Conservation (phyloP, 2,797 vertebrate species). For the Gambelia wislizenii region DNA sequence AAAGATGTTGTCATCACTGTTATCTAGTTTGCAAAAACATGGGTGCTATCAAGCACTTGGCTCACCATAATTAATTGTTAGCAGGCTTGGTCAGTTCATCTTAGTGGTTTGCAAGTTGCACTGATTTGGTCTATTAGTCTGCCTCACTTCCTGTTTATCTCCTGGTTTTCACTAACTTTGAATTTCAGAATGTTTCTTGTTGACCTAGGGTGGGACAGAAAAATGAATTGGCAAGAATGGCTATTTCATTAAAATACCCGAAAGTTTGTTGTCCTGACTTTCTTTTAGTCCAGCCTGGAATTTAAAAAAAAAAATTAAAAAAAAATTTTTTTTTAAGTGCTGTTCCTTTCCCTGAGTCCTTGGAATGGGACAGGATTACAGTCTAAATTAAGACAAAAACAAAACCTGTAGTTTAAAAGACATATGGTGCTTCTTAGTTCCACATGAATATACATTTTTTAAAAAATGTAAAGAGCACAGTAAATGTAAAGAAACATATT, state of each 20-base stretch:
- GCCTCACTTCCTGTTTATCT: not conserved
- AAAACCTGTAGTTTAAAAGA: not conserved
- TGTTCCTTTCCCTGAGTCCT: not conserved
- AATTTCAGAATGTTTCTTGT: conserved; percentile 4
- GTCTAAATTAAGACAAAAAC: not conserved
- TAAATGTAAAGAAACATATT: not conserved
- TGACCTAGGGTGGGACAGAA: conserved; percentile 1
- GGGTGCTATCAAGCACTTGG: not conserved
- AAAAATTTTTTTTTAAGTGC: not conserved
- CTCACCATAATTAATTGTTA: not conserved
- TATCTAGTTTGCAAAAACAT: not conserved
- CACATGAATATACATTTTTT: not conserved
- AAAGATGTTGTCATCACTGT: not conserved
- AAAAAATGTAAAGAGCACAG: not conserved
- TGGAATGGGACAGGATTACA: not conserved
- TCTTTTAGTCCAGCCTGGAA: fast-evolving
- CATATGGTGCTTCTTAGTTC: not conserved
- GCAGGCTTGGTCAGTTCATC: not conserved
- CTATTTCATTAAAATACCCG: not conserved
- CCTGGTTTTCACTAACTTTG: not conserved
- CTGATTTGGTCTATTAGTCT: not conserved
- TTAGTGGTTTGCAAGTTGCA: not conserved
- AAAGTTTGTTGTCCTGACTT: not conserved
- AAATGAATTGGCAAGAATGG: conserved; percentile 1
- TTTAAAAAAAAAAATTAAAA: not conserved